Evolutionary conservation across 1,140 invertebrate genomes (phyloP), one percentile per base, ranked within the genome.

Genomic region (Drosophila subpulchrella): DNA sequence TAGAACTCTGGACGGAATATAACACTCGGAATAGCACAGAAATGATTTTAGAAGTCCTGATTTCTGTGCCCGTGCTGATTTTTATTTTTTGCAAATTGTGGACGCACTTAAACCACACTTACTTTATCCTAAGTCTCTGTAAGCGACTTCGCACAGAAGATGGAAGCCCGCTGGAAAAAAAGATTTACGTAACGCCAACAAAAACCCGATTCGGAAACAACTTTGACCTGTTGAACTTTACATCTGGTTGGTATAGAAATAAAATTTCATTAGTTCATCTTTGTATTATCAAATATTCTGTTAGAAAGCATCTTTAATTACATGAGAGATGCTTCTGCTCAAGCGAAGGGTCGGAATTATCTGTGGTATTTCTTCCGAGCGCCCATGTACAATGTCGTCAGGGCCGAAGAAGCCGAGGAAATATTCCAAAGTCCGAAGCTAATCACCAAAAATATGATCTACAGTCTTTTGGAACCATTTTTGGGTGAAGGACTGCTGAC

Each of bases 401-500:
- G 65, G 5, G 75, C 91, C 1, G 91, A 92, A 56, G 82, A 91
- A 24, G 83, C 77, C 1, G 84, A 90, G 24, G 73, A 89, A 34
- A 61, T 91, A 13, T 59, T 91, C n/a, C 83, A 91, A 20, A 91
- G 58, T 20, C 59, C 82, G 12, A 77, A 67, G 5, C 30, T 91
- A 0, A 81, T 91, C 38, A 79, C 72, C 10, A 92, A 92, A 47
- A 78, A 77, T 30, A 6, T 79, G 7, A 46, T 80, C 0, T 93
- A 93, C 60, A 80, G 93, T 3, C 94, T 95, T 57, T 76, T 97
- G 0, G 91, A 93, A 47, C 94, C 94, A 2, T 96, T 96, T 94
- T 92, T 97, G n/a, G 93, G 94, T 4, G 94, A 93, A 12, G 96
- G 96, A 48, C 91, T 96, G 13, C 89, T 96, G 0, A 95, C 94